Conservation (phyloP, 2,113 vertebrate species). For the Caracal caracal region DNA sequence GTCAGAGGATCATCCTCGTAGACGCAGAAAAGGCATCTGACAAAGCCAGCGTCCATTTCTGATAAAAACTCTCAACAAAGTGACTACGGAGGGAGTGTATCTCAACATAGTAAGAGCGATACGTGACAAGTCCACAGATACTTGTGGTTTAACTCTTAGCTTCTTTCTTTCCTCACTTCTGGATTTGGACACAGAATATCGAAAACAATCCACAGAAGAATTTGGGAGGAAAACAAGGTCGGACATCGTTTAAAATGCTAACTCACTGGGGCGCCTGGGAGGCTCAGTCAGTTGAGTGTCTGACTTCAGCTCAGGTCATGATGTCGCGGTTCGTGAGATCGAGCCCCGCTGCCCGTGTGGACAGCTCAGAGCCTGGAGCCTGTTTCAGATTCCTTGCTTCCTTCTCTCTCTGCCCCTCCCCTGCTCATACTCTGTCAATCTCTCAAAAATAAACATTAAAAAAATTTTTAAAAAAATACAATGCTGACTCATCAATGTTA, state of each 20-base stretch:
- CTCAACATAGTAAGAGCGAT: neutral
- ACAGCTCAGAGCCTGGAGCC: no score
- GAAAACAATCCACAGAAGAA: neutral
- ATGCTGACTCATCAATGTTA: neutral
- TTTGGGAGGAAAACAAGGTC: neutral
- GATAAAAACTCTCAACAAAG: neutral
- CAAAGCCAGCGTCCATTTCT: neutral
- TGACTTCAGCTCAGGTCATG: no score
- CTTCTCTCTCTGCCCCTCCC: no score
- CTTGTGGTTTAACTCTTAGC: neutral
- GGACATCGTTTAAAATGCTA: neutral
- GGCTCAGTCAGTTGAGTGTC: no score
- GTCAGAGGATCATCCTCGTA: neutral
- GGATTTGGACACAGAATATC: neutral
- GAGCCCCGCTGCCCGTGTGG: no score
- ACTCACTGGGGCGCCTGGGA: neutral
- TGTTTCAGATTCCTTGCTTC: no score
- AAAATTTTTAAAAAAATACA: neutral
- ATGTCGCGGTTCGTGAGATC: no score
- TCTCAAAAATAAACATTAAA: no score
- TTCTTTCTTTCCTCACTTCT: neutral
- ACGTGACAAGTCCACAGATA: neutral
- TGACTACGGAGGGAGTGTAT: neutral
- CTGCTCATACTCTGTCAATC: no score
- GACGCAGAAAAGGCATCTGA: neutral